Percentiles rank a stretch among this genome's conserved stretches.
phyloP scores from a whole-genome alignment of 2,113 vertebrate genomes.

The Fulmarus glacialis region DNA sequence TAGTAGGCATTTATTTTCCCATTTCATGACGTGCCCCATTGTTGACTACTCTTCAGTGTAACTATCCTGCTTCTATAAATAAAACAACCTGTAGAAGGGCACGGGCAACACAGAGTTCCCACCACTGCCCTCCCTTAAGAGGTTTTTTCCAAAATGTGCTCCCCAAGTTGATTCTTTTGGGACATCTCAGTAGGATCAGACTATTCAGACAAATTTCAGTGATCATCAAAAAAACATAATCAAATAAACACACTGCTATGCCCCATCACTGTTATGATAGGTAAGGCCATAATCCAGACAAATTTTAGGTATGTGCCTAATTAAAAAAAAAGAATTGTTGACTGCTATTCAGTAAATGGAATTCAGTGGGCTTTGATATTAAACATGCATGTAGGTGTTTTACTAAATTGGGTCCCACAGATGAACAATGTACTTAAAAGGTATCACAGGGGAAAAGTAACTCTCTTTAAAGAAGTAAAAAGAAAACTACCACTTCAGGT shows the following conservation, averaged over 20 bases:
- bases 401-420: background rate
- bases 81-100: background rate
- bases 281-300: background rate
- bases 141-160: background rate
- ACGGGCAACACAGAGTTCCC: background rate
- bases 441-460: background rate
- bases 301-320: background rate
- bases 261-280: background rate
- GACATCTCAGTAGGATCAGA: background rate
- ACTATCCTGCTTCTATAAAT: background rate
- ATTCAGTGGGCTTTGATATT: background rate
- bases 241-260: background rate
- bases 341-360: background rate
- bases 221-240: background rate
- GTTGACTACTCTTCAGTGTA: background rate
- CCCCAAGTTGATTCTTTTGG: background rate
- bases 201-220: background rate
- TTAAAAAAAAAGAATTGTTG: background rate
- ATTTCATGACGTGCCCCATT: background rate
- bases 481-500: background rate
- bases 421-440: background rate
- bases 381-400: background rate
- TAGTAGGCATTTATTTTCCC: background rate
- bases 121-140: background rate
- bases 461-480: background rate